Conservation (phyloP, 2,888 invertebrate species). For the Oligia strigilis region DNA sequence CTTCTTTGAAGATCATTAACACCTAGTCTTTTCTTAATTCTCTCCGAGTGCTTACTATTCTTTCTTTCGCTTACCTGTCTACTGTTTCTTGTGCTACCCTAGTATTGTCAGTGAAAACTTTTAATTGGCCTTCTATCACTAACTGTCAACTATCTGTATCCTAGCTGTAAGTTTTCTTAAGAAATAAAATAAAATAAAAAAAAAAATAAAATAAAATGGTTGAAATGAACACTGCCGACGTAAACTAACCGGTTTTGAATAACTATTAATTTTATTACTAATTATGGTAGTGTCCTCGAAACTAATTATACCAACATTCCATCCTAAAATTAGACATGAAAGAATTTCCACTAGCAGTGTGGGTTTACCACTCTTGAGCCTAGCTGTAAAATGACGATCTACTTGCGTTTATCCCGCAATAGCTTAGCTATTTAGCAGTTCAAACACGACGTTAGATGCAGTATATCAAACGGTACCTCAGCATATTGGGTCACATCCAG, state of each 20-base stretch:
- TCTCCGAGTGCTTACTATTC: too few relatives aligned
- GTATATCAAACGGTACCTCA: slow-evolving; percentile 28
- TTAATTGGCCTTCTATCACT: too few relatives aligned
- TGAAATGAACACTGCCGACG: neutral
- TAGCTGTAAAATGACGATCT: slow-evolving; percentile 1
- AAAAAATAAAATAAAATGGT: too few relatives aligned
- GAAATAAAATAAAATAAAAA: too few relatives aligned
- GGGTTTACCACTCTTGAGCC: neutral
- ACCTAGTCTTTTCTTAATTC: too few relatives aligned
- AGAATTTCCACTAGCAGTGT: neutral
- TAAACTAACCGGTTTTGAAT: neutral
- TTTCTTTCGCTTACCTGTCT: too few relatives aligned
- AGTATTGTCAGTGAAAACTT: too few relatives aligned
- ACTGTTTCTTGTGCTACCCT: too few relatives aligned
- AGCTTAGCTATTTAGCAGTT: neutral
- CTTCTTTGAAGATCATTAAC: too few relatives aligned
- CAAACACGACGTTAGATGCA: neutral
- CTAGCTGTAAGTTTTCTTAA: too few relatives aligned
- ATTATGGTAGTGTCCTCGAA: neutral
- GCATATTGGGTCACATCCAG: slow-evolving; percentile 30
- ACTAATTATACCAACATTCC: neutral
- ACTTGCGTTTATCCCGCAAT: neutral
- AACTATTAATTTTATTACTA: neutral
- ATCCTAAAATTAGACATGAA: neutral
- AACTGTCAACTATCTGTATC: too few relatives aligned